Conservation (phyloP, 92 coral and sea anemone species). For the Zoanthus gigantus region DNA sequence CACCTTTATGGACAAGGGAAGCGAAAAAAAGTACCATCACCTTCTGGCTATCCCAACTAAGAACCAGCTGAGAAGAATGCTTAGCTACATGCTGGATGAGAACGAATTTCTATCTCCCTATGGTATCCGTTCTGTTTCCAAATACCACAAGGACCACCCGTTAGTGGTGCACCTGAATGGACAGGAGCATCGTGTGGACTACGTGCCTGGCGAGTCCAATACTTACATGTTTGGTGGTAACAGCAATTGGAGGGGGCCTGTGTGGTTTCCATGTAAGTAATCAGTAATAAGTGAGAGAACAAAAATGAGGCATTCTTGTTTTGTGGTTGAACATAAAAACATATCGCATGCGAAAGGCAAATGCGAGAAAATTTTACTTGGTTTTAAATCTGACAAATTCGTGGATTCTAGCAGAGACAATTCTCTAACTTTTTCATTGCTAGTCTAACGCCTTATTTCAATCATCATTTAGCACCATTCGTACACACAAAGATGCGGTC, state of each 20-base stretch:
- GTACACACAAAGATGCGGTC: too few species aligned
- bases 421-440: too few species aligned
- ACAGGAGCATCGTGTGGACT: conserved; percentile 79
- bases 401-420: too few species aligned
- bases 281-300: too few species aligned
- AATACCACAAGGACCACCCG: conserved; percentile 91
- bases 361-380: too few species aligned
- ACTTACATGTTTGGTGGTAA: conserved; percentile 97
- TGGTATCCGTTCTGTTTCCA: conserved; percentile 94
- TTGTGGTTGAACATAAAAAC: too few species aligned
- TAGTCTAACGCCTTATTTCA: too few species aligned
- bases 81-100: conserved; percentile 88
- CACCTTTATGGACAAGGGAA: conserved; percentile 80
- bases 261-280: conserved; percentile 95
- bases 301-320: too few species aligned
- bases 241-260: conserved; percentile 99
- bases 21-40: conserved; percentile 80
- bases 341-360: too few species aligned
- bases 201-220: conserved; percentile 95
- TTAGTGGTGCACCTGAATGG: conserved; percentile 73
- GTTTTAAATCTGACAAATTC: too few species aligned
- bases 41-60: conserved; percentile 95
- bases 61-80: conserved; percentile 87
- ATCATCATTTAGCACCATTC: too few species aligned
- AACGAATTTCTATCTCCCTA: conserved; percentile 96